Percentiles rank a stretch among this genome's conserved stretches.
Evolutionary conservation across 2,888 invertebrate species (phyloP).

Genomic region (Hirtodrosophila histrioides): DNA sequence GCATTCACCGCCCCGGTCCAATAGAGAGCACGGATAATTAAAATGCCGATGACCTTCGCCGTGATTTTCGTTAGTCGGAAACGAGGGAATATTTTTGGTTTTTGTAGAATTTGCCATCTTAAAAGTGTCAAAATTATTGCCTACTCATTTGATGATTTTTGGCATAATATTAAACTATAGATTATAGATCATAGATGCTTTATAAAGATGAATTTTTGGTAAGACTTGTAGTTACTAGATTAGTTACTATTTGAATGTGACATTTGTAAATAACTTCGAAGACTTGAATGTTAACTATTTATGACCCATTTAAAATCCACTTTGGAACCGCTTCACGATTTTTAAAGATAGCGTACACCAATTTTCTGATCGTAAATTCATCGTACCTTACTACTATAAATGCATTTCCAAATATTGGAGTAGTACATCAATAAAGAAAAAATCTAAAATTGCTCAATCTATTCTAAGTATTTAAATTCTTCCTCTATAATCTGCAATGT

Average conservation of each 20-base stretch:
- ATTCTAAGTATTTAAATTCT: neutral
- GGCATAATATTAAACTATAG: too few relatives aligned
- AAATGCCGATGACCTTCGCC: slow-evolving; percentile 44
- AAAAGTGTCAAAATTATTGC: neutral
- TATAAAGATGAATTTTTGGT: too few relatives aligned
- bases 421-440: too few relatives aligned
- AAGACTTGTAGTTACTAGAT: too few relatives aligned
- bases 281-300: too few relatives aligned
- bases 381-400: too few relatives aligned
- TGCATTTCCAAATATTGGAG: too few relatives aligned
- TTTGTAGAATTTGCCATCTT: slow-evolving; percentile 4
- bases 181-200: too few relatives aligned
- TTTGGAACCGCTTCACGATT: too few relatives aligned
- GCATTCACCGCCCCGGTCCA: slow-evolving; percentile 7
- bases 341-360: too few relatives aligned
- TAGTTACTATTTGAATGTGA: too few relatives aligned
- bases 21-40: slow-evolving; percentile 17
- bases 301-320: slow-evolving; percentile 18
- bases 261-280: too few relatives aligned
- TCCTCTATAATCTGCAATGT: slow-evolving; percentile 1
- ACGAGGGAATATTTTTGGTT: slow-evolving; percentile 14
- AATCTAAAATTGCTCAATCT: neutral
- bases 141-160: slow-evolving; percentile 29
- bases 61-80: slow-evolving; percentile 28
- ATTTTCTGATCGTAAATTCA: slow-evolving; percentile 3